A percentile compares a stretch with the other conserved stretches of the same genome.
Conservation (phyloP, 2,113 vertebrate genomes). For the Semnornis frantzii region DNA sequence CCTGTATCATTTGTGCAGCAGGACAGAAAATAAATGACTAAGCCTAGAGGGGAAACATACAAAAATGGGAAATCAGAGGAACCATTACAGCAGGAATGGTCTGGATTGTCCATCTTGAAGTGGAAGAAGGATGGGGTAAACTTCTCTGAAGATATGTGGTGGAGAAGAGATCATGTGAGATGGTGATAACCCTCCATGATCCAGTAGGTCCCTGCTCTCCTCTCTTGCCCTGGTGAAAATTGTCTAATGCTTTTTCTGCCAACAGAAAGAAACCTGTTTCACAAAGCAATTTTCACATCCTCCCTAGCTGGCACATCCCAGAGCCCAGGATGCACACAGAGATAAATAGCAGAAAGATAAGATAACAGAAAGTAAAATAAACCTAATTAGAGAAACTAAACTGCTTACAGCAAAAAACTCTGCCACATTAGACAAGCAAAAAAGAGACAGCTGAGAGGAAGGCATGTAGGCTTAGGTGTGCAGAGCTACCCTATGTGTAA, state of each 20-base stretch:
- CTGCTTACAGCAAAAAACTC: background rate
- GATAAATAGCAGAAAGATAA: background rate
- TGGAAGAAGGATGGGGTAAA: background rate
- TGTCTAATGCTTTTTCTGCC: background rate
- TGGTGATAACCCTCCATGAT: background rate
- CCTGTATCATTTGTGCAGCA: background rate
- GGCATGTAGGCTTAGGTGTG: background rate
- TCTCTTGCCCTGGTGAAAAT: background rate
- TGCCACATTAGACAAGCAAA: background rate
- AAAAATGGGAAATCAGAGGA: background rate
- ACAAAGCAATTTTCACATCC: background rate
- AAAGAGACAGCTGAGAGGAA: background rate
- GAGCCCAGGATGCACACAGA: background rate
- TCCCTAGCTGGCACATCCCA: background rate
- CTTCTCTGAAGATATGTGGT: background rate
- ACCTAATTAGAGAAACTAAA: background rate
- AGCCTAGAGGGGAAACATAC: background rate
- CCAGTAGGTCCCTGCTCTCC: background rate
- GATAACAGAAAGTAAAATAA: conserved; percentile 22
- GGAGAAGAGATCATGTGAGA: background rate
- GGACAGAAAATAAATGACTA: background rate
- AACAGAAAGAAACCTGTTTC: background rate
- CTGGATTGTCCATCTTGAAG: background rate
- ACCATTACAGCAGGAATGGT: background rate
- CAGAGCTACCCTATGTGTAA: background rate